phyloP scores from a whole-genome alignment of 2,797 vertebrate genomes.

The Labroides dimidiatus region DNA sequence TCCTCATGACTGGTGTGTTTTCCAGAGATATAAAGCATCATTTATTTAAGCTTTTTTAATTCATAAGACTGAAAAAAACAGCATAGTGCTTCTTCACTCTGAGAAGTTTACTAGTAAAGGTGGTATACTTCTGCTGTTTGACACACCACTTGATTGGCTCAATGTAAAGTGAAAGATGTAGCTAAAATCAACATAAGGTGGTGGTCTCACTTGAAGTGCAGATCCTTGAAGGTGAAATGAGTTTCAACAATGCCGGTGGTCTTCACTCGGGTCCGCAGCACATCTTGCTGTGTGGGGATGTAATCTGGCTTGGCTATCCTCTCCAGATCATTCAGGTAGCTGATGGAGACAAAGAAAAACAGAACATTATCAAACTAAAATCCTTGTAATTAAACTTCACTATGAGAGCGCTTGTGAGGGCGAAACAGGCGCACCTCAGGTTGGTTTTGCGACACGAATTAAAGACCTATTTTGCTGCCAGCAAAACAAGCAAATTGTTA shows the following conservation, averaged over 20 bases:
- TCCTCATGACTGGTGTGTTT: neutral
- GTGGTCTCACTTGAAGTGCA: constrained; percentile 94
- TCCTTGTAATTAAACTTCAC: no score
- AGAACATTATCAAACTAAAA: constrained; percentile 3
- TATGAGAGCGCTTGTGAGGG: no score
- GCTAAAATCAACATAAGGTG: neutral
- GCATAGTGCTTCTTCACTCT: neutral
- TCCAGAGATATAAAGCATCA: no score
- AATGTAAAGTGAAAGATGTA: neutral
- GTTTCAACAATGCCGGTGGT: constrained; percentile 98
- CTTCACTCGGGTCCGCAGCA: constrained; percentile 96
- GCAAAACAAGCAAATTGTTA: no score
- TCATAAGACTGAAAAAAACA: no score
- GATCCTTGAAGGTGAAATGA: constrained; percentile 98
- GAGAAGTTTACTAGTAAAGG: neutral
- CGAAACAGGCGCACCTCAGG: constrained; percentile 6
- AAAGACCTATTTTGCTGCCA: no score
- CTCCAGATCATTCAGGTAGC: constrained; percentile 97
- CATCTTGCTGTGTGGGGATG: constrained; percentile 97
- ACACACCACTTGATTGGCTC: neutral
- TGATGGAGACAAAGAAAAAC: constrained; percentile 65
- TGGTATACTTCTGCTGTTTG: neutral
- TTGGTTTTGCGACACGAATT: neutral
- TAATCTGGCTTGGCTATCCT: constrained; percentile 94
- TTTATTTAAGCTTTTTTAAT: no score